A percentile compares a stretch with the other conserved stretches of the same genome.
Evolutionary conservation across 2,113 vertebrate species (phyloP).

Genomic region (Dryoscopus gambensis): DNA sequence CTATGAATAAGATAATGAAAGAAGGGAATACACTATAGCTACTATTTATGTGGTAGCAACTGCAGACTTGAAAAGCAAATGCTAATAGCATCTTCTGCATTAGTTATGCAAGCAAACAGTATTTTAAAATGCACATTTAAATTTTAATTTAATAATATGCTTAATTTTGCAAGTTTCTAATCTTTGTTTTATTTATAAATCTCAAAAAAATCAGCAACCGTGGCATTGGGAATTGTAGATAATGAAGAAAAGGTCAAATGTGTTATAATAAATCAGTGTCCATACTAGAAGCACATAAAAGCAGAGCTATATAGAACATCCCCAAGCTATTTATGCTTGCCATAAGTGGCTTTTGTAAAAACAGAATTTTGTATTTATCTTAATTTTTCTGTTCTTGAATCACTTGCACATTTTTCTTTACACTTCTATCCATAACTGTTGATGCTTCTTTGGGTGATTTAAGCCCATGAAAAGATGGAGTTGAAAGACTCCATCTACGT

Average conservation of each 20-base stretch:
- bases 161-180: background rate
- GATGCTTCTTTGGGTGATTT: background rate
- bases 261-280: background rate
- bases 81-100: background rate
- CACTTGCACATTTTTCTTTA: background rate
- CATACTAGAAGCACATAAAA: background rate
- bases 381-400: background rate
- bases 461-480: background rate
- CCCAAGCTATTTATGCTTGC: background rate
- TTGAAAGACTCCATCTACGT: background rate
- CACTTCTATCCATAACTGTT: background rate
- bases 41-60: background rate
- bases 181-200: constrained; percentile 9
- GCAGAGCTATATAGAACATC: background rate
- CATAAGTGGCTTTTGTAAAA: background rate
- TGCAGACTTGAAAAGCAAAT: background rate
- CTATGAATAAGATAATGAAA: background rate
- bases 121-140: background rate
- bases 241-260: background rate
- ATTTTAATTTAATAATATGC: background rate
- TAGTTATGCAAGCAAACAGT: background rate
- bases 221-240: background rate
- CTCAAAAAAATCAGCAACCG: background rate
- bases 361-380: background rate
- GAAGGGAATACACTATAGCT: background rate